A percentile compares a stretch with the other conserved stretches of the same genome.
Evolutionary conservation across 2,797 vertebrate species (phyloP).

Genomic region (Ciconia nigra): DNA sequence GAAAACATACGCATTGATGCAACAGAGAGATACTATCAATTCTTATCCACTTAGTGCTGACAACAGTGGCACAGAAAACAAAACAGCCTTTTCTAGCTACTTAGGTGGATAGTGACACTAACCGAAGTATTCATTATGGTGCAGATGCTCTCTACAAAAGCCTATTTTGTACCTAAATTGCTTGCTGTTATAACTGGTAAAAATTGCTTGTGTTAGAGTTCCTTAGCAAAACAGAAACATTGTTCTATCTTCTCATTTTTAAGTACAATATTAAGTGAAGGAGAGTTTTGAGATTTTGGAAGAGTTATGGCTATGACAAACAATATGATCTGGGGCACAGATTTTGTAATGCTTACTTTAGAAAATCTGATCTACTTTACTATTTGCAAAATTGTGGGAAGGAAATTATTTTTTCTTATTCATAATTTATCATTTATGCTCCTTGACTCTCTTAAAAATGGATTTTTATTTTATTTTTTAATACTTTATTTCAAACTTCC

Average conservation of each 20-base stretch:
- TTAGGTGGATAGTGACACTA: not conserved
- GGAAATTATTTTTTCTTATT: not conserved
- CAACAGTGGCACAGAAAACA: not conserved
- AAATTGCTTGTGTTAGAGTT: not conserved
- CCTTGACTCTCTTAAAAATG: not conserved
- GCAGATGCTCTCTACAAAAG: slow-evolving; percentile 9
- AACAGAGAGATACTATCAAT: not conserved
- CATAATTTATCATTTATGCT: not conserved
- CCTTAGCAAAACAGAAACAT: not conserved
- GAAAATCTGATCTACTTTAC: not conserved
- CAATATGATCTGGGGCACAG: not conserved
- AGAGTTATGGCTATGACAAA: not conserved
- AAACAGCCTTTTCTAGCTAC: not conserved
- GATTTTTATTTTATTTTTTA: not conserved
- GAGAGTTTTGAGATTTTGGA: not conserved
- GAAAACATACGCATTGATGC: not conserved
- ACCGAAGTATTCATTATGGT: not conserved
- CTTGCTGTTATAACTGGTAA: not conserved
- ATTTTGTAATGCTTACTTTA: not conserved
- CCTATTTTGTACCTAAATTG: slow-evolving; percentile 5
- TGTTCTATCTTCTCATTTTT: not conserved
- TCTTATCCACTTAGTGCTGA: not conserved
- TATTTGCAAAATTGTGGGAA: not conserved
- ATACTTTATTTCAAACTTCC: not conserved
- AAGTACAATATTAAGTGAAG: not conserved